These are phyloP conservation scores for Geotrypetes seraphini DNA, from an alignment of 2,797 vertebrate species.

Conservation along the genomic window DNA sequence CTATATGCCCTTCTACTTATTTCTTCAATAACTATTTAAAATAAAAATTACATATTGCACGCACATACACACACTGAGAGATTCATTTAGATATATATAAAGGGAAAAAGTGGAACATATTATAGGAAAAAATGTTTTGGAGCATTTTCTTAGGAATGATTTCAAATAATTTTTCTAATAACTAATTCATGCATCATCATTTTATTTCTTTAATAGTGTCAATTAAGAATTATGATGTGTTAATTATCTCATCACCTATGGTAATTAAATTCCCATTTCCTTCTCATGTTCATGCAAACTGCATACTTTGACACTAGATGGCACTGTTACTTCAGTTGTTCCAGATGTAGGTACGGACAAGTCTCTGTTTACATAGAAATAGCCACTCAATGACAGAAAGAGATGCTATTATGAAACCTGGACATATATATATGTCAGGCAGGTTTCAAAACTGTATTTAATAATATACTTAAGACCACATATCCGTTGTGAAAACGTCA, in stretches of 20 bases:
- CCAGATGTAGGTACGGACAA: not conserved
- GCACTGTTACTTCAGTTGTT: constrained; percentile 23
- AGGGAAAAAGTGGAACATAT: too few species aligned
- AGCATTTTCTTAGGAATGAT: not conserved
- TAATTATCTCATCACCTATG: not conserved
- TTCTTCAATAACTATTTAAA: too few species aligned
- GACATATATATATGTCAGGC: too few species aligned
- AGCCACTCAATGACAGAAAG: not conserved
- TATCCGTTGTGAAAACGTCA: too few species aligned
- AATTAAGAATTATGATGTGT: not conserved
- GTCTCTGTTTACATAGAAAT: accelerated
- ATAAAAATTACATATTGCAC: too few species aligned
- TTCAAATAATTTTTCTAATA: not conserved
- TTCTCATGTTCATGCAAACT: accelerated
- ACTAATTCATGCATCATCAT: not conserved
- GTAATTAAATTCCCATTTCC: not conserved
- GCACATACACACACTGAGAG: too few species aligned
- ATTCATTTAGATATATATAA: too few species aligned
- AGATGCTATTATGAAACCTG: not conserved
- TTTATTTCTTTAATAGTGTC: not conserved
- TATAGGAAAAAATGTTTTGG: too few species aligned
- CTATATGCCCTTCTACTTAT: too few species aligned
- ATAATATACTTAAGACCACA: too few species aligned
- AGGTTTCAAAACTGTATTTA: too few species aligned
- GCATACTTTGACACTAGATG: constrained; percentile 37